Evolutionary conservation across 1,140 invertebrate genomes (phyloP).

Genomic region (Octopus bimaculoides): DNA sequence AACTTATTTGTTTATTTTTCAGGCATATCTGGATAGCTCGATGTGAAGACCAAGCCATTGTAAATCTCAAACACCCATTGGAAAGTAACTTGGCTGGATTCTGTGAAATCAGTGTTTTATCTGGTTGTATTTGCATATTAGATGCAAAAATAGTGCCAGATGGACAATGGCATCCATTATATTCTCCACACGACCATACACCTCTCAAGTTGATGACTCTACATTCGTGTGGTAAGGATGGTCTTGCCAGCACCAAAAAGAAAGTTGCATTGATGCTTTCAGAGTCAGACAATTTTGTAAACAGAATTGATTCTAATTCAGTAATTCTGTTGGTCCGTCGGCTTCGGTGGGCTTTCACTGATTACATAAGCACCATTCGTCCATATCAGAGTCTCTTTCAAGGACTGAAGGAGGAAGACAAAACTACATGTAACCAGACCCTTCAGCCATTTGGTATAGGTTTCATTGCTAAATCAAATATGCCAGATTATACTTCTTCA

Average conservation of each 20-base stretch:
- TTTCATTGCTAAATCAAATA: slow-evolving; percentile 2
- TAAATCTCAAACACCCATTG: background rate
- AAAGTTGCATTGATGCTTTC: background rate
- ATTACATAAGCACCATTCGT: slow-evolving; percentile 17
- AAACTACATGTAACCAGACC: background rate
- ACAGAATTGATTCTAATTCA: background rate
- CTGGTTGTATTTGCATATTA: slow-evolving; percentile 20
- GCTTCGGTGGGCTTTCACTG: slow-evolving; percentile 7
- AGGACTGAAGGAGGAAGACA: background rate
- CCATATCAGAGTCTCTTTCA: slow-evolving; percentile 21
- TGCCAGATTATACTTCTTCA: background rate
- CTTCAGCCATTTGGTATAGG: slow-evolving; percentile 11
- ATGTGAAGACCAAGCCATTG: background rate
- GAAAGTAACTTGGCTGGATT: background rate
- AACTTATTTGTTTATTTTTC: background rate
- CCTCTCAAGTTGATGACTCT: background rate
- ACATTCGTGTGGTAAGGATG: background rate
- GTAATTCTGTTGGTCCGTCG: slow-evolving; percentile 13
- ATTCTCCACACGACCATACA: slow-evolving; percentile 24
- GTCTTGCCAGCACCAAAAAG: background rate
- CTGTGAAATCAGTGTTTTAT: slow-evolving; percentile 9
- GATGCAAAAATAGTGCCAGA: slow-evolving; percentile 18
- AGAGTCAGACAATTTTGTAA: background rate
- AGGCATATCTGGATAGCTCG: background rate
- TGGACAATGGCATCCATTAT: slow-evolving; percentile 8